Conservation (phyloP, 1,140 invertebrate species). For the Panagrolaimus sp. region DNA sequence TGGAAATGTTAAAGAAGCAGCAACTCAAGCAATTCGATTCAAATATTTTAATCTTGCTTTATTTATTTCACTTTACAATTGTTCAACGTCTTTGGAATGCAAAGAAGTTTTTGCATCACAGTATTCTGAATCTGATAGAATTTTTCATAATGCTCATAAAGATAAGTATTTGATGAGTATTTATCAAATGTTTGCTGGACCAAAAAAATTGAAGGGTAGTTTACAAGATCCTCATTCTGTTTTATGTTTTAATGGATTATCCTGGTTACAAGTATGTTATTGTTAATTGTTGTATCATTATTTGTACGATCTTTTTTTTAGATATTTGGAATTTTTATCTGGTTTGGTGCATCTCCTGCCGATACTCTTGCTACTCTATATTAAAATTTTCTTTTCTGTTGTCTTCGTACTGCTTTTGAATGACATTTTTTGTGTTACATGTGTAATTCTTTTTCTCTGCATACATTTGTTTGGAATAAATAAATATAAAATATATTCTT, state of each 20-base stretch:
- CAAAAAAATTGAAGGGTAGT: background rate
- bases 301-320: background rate
- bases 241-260: background rate
- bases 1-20: background rate
- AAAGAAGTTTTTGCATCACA: background rate
- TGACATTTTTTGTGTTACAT: too few relatives aligned
- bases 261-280: constrained; percentile 7
- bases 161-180: constrained; percentile 7
- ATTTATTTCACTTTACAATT: constrained; percentile 4
- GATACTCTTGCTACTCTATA: background rate
- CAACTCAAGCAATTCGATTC: background rate
- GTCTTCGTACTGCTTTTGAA: too few relatives aligned
- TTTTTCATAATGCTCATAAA: background rate
- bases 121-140: background rate
- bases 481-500: too few relatives aligned
- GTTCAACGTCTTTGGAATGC: background rate
- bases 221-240: background rate
- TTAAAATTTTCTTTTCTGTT: too few relatives aligned
- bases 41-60: background rate
- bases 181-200: constrained; percentile 11
- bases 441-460: too few relatives aligned
- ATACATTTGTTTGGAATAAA: too few relatives aligned
- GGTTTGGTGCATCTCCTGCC: background rate
- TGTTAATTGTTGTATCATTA: background rate
- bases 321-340: constrained; percentile 8